A percentile compares a stretch with the other conserved stretches of the same genome.
phyloP scores from a whole-genome alignment of 2,113 vertebrate genomes.

The Amazona guildingii region DNA sequence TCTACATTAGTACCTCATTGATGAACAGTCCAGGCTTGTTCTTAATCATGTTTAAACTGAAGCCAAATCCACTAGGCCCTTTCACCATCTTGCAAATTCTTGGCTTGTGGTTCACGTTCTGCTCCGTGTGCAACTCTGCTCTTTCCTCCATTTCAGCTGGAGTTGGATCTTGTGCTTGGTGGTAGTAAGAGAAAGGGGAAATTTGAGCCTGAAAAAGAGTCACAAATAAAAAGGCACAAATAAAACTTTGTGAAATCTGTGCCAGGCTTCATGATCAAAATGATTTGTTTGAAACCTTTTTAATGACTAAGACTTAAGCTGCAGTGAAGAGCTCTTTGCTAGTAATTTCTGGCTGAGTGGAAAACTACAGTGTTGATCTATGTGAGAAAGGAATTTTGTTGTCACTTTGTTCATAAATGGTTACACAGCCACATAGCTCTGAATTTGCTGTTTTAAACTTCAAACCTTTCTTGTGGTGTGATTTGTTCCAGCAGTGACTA shows the following conservation, averaged over 20 bases:
- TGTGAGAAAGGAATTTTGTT: neutral
- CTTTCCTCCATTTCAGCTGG: neutral
- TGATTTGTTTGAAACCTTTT: neutral
- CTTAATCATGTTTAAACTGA: conserved; percentile 85
- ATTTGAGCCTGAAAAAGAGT: conserved; percentile 78
- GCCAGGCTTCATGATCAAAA: neutral
- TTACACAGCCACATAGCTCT: neutral
- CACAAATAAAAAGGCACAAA: neutral
- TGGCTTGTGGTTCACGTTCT: conserved; percentile 75
- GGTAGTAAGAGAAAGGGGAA: conserved; percentile 84
- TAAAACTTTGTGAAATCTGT: neutral
- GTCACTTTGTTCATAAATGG: neutral
- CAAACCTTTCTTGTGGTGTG: neutral
- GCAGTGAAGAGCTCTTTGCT: neutral
- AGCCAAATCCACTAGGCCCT: conserved; percentile 83
- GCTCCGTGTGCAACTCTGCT: neutral
- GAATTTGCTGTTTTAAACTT: neutral
- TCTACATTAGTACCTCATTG: conserved; percentile 78
- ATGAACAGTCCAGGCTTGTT: conserved; percentile 82
- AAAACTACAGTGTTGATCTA: neutral
- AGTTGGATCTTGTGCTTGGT: conserved; percentile 64
- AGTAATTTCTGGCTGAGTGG: neutral
- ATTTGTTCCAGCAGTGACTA: neutral
- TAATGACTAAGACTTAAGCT: neutral
- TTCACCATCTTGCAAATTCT: conserved; percentile 86